A percentile compares a stretch with the other conserved stretches of the same genome.
phyloP scores from a whole-genome alignment of 2,888 invertebrate species.

The Psococerastis gibbosa region DNA sequence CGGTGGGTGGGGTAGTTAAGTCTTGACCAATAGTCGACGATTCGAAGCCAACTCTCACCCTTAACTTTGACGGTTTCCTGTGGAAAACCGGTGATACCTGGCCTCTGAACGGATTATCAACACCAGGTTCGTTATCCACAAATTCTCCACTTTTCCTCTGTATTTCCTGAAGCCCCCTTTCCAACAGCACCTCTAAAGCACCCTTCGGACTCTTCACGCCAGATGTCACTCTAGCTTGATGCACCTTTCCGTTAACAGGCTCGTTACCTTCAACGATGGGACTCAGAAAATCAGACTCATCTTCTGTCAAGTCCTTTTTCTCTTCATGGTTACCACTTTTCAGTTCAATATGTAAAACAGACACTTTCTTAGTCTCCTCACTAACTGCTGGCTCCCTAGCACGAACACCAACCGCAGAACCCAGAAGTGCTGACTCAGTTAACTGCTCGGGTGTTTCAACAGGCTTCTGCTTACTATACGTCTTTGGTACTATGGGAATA shows the following conservation, averaged over 20 bases:
- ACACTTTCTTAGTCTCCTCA: not conserved
- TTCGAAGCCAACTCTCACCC: conserved; percentile 5
- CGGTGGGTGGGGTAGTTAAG: not conserved
- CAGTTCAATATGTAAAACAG: not conserved
- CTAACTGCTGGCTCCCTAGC: not conserved
- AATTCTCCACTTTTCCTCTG: not conserved
- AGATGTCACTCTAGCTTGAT: no score
- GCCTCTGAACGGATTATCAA: not conserved
- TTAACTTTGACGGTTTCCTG: not conserved
- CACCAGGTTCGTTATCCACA: not conserved
- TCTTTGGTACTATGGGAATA: not conserved
- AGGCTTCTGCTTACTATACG: not conserved
- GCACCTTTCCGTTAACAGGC: not conserved
- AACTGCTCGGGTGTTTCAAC: not conserved
- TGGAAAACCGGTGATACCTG: not conserved
- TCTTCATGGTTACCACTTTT: no score
- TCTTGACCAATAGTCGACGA: conserved; percentile 5
- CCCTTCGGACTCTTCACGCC: not conserved
- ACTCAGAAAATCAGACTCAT: not conserved
- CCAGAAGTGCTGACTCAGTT: not conserved
- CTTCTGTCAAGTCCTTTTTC: no score
- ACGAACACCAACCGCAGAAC: not conserved
- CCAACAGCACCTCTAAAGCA: not conserved
- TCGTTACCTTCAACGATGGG: not conserved
- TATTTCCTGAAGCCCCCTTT: not conserved